Evolutionary conservation across 2,888 invertebrate species (phyloP), one percentile per base, ranked within the genome.

Genomic region (Macaria notata): DNA sequence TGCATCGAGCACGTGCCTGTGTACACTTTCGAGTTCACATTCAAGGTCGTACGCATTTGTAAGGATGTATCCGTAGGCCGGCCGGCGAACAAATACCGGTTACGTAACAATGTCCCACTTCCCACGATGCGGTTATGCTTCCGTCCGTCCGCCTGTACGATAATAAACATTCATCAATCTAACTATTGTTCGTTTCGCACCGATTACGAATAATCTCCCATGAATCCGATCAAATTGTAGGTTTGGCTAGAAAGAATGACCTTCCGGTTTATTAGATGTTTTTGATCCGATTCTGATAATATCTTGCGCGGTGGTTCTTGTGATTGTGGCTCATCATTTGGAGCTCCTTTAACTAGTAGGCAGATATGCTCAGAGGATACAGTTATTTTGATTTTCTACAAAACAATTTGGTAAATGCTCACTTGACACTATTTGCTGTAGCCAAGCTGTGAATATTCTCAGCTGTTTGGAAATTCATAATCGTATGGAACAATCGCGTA

Each of bases 11-110:
- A 86, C 88, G 88, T 88, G 90, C 84, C 81, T 83, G 86, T 84
- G 87, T 87, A 89, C 88, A 88, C 86, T 89, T 88, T 85, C 83
- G 87, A 88, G 90, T 89, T 89, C 88, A 87, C 86, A 87, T 85
- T 83, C 86, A 91, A 91, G 90, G 90, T 86, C 89, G 86, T 86
- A 88, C 88, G 90, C 88, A 88, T 91, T 89, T 88, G 90, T 88
- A 88, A 91, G 89, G 90, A 91, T 90, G 89, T 88, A 81, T 84
- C 83, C 77, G 85, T 88, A 84, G 88, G 89, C 79, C 83, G 88
- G 79, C 78, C 86, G 81, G 79, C 78, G 82, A 86, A 88, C 86
- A 87, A 89, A 88, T 87, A 88, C 86, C 86, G 88, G 84, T 90
- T 88, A 88, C 84, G 75, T 88, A 87, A 89, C 82, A 80, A 75